These are phyloP conservation scores for Pandion haliaetus DNA, from an alignment of 2,113 vertebrate genomes.

Conservation along the genomic window DNA sequence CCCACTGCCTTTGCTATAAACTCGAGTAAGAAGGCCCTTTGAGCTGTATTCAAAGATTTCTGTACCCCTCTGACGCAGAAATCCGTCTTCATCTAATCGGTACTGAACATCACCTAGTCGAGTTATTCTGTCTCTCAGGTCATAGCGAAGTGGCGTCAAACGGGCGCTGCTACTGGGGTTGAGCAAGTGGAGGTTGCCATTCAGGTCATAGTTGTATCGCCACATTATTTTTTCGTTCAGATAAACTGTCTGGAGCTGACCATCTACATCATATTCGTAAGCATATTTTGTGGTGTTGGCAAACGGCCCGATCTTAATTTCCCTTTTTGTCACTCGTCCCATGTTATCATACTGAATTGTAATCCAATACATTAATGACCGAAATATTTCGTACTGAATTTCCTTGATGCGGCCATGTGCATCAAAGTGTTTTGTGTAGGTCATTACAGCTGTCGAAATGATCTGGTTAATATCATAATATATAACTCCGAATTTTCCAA, in stretches of 20 bases:
- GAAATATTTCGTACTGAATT: slow-evolving; percentile 97
- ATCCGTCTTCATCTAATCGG: slow-evolving; percentile 93
- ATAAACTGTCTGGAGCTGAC: slow-evolving; percentile 94
- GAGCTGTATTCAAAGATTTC: slow-evolving; percentile 98
- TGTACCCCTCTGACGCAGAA: slow-evolving; percentile 90
- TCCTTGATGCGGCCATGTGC: slow-evolving; percentile 95
- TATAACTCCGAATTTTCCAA: slow-evolving; percentile 97
- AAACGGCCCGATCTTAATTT: slow-evolving; percentile 97
- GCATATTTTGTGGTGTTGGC: slow-evolving; percentile 97
- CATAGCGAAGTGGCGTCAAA: slow-evolving; percentile 89
- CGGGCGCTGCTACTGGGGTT: slow-evolving; percentile 90
- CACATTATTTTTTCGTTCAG: slow-evolving; percentile 96
- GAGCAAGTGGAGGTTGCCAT: slow-evolving; percentile 93
- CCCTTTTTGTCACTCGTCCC: slow-evolving; percentile 89
- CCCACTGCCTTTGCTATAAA: slow-evolving; percentile 94
- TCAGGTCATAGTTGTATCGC: slow-evolving; percentile 98
- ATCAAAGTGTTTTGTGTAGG: slow-evolving; percentile 97
- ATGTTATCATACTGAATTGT: slow-evolving; percentile 96
- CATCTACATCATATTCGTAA: slow-evolving; percentile 95
- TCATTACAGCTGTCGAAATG: slow-evolving; percentile 98
- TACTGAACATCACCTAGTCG: slow-evolving; percentile 97
- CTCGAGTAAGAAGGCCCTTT: slow-evolving; percentile 91
- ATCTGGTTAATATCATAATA: slow-evolving; percentile 99
- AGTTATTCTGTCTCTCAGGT: slow-evolving; percentile 94
- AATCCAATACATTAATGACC: slow-evolving; percentile 97